These are phyloP conservation scores for Zaprionus davidi DNA, from an alignment of 1,140 invertebrate species.

Conservation along the genomic window DNA sequence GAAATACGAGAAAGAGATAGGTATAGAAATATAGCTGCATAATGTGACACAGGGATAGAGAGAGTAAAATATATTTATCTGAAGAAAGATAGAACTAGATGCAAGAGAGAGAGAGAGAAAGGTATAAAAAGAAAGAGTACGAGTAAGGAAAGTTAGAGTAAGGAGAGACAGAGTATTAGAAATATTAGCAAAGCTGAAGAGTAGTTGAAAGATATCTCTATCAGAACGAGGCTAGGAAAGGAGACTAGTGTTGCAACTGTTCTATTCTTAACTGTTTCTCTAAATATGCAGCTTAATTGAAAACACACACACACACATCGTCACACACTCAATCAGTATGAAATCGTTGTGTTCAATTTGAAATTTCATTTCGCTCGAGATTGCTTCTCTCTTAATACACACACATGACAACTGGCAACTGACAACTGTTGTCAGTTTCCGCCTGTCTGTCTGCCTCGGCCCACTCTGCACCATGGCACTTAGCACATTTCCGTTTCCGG, in stretches of 20 bases:
- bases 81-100: background rate
- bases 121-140: background rate
- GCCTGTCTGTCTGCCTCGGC: background rate
- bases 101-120: background rate
- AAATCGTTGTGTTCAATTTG: slow-evolving; percentile 1
- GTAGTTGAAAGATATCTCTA: background rate
- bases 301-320: background rate
- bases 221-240: background rate
- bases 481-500: slow-evolving; percentile 50
- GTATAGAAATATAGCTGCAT: background rate
- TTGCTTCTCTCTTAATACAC: slow-evolving; percentile 14
- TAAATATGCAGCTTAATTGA: background rate
- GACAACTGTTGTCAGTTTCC: slow-evolving; percentile 18
- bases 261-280: background rate
- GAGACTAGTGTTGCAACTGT: background rate
- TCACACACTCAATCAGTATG: slow-evolving; percentile 1
- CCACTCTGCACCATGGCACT: slow-evolving; percentile 25
- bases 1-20: background rate
- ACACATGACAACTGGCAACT: slow-evolving; percentile 15
- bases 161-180: background rate
- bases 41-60: background rate
- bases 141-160: background rate
- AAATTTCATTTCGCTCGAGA: background rate
- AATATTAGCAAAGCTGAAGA: background rate
- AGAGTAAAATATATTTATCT: background rate